These are phyloP conservation scores for Patella depressa DNA, from an alignment of 2,888 invertebrate species.

Conservation along the genomic window DNA sequence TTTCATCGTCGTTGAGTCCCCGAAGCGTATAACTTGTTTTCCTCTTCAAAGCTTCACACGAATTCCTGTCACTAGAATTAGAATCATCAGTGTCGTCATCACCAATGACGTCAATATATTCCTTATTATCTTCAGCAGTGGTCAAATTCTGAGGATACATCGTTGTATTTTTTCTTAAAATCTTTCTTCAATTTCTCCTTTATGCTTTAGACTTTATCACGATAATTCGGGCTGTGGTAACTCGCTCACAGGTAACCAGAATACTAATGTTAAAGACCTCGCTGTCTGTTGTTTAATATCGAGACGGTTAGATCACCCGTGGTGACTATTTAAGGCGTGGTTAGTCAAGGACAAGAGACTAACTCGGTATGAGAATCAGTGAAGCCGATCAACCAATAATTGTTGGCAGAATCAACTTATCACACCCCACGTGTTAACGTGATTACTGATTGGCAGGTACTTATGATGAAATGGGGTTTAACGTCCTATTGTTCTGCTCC, in stretches of 20 bases:
- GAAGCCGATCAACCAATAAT: constrained; percentile 1
- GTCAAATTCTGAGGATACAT: not conserved
- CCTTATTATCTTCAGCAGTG: constrained; percentile 23
- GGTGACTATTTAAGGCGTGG: constrained; percentile 1
- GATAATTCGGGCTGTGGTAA: no score
- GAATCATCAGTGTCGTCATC: constrained; percentile 17
- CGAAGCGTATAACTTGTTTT: constrained; percentile 73
- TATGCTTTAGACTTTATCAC: no score
- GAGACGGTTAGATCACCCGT: not conserved
- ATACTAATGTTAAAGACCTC: no score
- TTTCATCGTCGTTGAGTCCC: constrained; percentile 61
- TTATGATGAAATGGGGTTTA: no score
- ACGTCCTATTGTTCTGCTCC: no score
- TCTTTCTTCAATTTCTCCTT: no score
- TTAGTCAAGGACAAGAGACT: not conserved
- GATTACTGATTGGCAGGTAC: not conserved
- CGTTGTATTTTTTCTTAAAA: no score
- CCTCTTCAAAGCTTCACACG: not conserved
- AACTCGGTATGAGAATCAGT: no score
- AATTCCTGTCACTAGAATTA: not conserved
- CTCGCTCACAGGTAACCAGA: no score
- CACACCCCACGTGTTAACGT: not conserved
- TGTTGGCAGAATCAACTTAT: not conserved
- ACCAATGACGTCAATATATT: constrained; percentile 29
- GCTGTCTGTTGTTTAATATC: not conserved